Evolutionary conservation across 2,797 vertebrate genomes (phyloP), one percentile per base, ranked within the genome.

Genomic region (Falco peregrinus): DNA sequence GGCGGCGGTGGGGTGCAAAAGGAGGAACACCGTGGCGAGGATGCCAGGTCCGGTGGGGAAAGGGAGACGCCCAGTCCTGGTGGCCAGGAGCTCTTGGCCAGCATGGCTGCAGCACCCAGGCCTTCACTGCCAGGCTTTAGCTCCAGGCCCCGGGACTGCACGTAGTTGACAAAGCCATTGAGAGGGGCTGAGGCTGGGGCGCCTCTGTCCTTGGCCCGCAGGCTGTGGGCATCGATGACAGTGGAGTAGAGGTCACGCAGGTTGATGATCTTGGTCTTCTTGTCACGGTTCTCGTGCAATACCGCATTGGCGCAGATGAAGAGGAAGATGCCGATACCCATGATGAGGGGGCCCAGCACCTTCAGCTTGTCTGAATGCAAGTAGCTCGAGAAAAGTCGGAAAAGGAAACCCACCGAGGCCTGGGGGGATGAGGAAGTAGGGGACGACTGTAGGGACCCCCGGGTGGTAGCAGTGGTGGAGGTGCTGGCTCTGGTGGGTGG

Each of bases 301-400:
- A 99, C 99, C 0, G 99, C 99, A 16, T 99, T 99, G 97, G 99
- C 99, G 9, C 99, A 99, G 96, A 99, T 99, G 96, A 99, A 99
- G 64, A 99, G 99, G 97, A 99, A 99, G 97, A 99, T 99, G 89
- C 99, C 99, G 2, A 99, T 99, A 37, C 99, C 99, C 99, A 99
- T 99, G 96, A 99, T 99, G 86, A 99, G 98, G 8, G 99, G 99
- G 15, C 99, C 99, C 8, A 99, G 98, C 91, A 99, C 99, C 95
- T 99, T 99, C 82, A 99, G 98, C 95, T 99, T 99, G 98, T 99
- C 99, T 1, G 99, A 99, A 97, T 99, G 99, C 97, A 99, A 97
- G 97, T 99, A 99, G 81, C 97, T 98, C 0, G 98, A 98, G 98
- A 99, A 98, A 96, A 99, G 94, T 56, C 75, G 98, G 70, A 98